A percentile compares a stretch with the other conserved stretches of the same genome.
Conservation (phyloP, 2,797 vertebrate species). For the Setipinna tenuifilis region DNA sequence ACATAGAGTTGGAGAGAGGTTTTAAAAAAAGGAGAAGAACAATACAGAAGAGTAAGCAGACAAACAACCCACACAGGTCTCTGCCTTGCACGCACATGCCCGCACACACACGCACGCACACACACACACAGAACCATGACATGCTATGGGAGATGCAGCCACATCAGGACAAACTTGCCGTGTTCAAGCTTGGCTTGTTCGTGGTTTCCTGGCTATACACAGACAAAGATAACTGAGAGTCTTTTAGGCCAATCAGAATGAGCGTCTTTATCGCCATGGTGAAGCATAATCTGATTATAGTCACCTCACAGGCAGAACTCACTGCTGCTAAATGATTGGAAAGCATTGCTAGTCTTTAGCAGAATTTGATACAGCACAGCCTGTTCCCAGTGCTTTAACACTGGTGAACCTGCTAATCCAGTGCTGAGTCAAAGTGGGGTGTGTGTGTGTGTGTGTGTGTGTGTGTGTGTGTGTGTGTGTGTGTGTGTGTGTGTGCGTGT, state of each 20-base stretch:
- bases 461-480: not conserved
- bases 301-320: not conserved
- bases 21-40: not conserved
- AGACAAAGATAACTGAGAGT: not conserved
- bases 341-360: not conserved
- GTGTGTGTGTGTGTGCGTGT: no score
- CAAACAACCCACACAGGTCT: not conserved
- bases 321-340: not conserved
- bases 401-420: constrained; percentile 1
- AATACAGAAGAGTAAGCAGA: not conserved
- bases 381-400: not conserved
- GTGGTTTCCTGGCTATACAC: not conserved
- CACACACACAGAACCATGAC: not conserved
- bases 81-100: not conserved
- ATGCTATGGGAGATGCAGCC: not conserved
- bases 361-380: not conserved
- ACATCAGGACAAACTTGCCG: not conserved
- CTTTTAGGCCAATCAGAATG: not conserved
- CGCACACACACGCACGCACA: not conserved
- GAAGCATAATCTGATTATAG: not conserved
- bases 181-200: no score
- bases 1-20: not conserved
- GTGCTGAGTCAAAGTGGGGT: constrained; percentile 1
- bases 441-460: not conserved
- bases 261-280: not conserved